Conservation (phyloP, 2,888 invertebrate genomes). For the Caenorhabditis sp. region DNA sequence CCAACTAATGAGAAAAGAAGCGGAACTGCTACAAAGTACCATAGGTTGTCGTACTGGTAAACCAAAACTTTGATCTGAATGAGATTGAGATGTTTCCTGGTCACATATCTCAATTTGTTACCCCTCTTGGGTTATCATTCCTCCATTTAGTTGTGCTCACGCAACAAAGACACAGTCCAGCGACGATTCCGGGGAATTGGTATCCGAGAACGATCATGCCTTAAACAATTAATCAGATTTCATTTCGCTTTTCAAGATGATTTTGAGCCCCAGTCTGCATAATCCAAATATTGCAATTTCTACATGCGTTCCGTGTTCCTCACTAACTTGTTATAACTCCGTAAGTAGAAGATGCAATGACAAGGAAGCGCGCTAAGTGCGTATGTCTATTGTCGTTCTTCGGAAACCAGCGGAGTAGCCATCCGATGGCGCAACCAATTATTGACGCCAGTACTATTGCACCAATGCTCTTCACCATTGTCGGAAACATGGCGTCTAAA, state of each 20-base stretch:
- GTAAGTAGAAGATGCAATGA: constrained; percentile 48
- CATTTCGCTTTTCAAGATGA: not conserved
- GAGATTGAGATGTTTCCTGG: no score
- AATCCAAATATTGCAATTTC: no score
- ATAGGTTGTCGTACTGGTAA: constrained; percentile 50
- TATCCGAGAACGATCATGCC: constrained; percentile 57
- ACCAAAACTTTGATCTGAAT: constrained; percentile 47
- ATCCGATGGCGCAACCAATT: constrained; percentile 53
- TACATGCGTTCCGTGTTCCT: not conserved
- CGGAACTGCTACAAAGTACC: constrained; percentile 60
- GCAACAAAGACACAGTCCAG: constrained; percentile 41
- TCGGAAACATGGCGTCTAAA: constrained; percentile 34
- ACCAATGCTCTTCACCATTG: constrained; percentile 45
- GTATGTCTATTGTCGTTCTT: constrained; percentile 57
- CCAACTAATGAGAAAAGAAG: constrained; percentile 59
- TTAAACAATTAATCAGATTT: constrained; percentile 1
- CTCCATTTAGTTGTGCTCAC: constrained; percentile 56
- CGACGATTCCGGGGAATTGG: constrained; percentile 59
- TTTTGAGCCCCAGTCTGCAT: no score
- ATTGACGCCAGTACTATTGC: constrained; percentile 51
- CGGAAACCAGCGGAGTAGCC: constrained; percentile 58
- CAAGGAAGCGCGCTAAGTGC: constrained; percentile 48
- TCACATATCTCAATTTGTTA: no score
- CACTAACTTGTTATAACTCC: constrained; percentile 53
- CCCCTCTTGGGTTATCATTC: constrained; percentile 52